Percentiles rank a stretch among this genome's conserved stretches.
Conservation (phyloP, 2,888 invertebrate genomes). For the Dryobotodes eremita region DNA sequence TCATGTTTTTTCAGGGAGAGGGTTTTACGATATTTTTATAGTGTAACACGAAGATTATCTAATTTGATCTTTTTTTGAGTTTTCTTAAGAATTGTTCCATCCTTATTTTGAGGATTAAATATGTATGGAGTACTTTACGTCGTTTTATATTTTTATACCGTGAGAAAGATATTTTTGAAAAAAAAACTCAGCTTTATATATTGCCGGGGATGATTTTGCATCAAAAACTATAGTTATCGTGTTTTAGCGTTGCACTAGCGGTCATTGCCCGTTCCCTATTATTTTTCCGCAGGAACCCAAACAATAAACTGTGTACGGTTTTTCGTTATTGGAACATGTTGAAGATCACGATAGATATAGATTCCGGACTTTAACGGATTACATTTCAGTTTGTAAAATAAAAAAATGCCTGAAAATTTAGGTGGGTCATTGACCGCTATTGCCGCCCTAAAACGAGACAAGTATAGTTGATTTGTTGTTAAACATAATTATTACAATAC, state of each 20-base stretch:
- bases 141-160: not conserved
- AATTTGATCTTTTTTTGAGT: not conserved
- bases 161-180: not conserved
- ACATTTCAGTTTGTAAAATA: too few relatives aligned
- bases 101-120: not conserved
- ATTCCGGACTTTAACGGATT: too few relatives aligned
- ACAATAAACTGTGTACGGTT: not conserved
- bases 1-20: conserved; percentile 44
- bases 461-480: too few relatives aligned
- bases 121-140: not conserved
- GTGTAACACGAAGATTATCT: conserved; percentile 26
- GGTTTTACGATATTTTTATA: conserved; percentile 54
- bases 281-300: not conserved
- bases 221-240: not conserved
- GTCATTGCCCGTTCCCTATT: not conserved
- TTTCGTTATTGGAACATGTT: too few relatives aligned
- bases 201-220: not conserved
- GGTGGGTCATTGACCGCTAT: too few relatives aligned
- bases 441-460: too few relatives aligned
- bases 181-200: not conserved
- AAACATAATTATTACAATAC: too few relatives aligned
- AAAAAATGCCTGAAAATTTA: too few relatives aligned
- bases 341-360: too few relatives aligned
- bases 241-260: not conserved
- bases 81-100: not conserved